A percentile compares a stretch with the other conserved stretches of the same genome.
phyloP scores from a whole-genome alignment of 2,888 invertebrate species.

The Morinoia aosen region DNA sequence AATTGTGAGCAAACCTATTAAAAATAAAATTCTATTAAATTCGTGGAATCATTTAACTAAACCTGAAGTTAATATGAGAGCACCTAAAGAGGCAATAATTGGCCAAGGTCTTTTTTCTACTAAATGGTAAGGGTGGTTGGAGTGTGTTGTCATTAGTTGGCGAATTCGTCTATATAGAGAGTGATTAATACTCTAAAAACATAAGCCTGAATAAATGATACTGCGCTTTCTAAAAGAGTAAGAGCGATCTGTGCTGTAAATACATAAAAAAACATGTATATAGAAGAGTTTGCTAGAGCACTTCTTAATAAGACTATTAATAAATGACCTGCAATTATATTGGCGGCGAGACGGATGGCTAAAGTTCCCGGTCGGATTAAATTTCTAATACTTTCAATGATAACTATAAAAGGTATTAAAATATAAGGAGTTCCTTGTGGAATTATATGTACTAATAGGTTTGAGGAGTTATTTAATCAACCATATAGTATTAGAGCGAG shows the following conservation, averaged over 20 bases:
- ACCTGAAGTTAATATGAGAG: conserved; percentile 68
- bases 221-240: conserved; percentile 67
- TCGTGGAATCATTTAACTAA: conserved; percentile 64
- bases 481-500: conserved; percentile 79
- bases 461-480: conserved; percentile 77
- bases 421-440: conserved; percentile 79
- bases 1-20: conserved; percentile 74
- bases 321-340: conserved; percentile 83
- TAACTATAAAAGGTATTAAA: conserved; percentile 81
- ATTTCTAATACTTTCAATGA: conserved; percentile 83
- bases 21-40: not conserved
- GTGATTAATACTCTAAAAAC: conserved; percentile 67
- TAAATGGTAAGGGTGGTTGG: conserved; percentile 58
- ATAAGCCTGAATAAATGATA: conserved; percentile 68
- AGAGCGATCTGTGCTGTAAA: conserved; percentile 60
- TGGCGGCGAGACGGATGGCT: conserved; percentile 81
- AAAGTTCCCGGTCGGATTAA: conserved; percentile 80
- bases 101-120: conserved; percentile 70
- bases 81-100: conserved; percentile 68
- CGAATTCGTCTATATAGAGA: conserved; percentile 65
- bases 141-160: conserved; percentile 49
- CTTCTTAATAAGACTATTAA: conserved; percentile 77
- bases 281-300: conserved; percentile 53
- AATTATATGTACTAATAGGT: conserved; percentile 80
- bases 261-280: conserved; percentile 30